Base-by-base conservation (phyloP, 2,797 vertebrate species). In the Helarctos malayanus region DNA sequence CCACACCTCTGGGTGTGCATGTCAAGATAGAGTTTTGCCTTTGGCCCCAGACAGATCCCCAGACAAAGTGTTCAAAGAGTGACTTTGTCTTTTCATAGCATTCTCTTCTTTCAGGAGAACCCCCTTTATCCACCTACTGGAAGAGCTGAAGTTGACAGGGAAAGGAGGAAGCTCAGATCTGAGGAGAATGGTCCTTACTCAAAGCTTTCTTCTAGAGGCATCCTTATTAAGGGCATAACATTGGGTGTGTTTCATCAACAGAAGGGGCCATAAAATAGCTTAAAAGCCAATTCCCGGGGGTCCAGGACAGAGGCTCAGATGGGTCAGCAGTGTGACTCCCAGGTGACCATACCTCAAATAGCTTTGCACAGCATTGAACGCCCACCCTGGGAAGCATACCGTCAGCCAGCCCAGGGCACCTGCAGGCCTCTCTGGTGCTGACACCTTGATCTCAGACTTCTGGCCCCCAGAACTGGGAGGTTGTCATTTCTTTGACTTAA, bases 361-460 rank as follows among this genome's bases (percentile, higher is more conserved):
- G 29, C 32, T 45, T 49, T 14, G 0, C 41, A 3, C 5, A 7
- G 47, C 14, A 0, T 2, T 18, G 19, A 29, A 10, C 0, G 0
- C 61, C 41, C 16, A 4, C 38, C 52, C 76, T 0, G 3, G 12
- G 16, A 32, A 13, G 2, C 0, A 0, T 47, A 27, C 8, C 1
- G 38, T 21, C 41, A 32, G 38, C 47, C 11, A 13, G 75, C 38
- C 29, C 29, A 21, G 57, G 69, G 14, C 35, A 5, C 49, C 68
- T 19, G n/a, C 41, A 52, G 59, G 13, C 5, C 3, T 54, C 63
- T 3, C 61, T 1, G 13, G 52, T 38, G 29, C 54, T 2, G 5
- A 35, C 2, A 2, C 23, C 27, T 4, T 45, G n/a, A 41, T 29
- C 71, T 79, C 10, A 1, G 29, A 35, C 65, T 38, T 45, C 45